Evolutionary conservation across 2,888 invertebrate genomes (phyloP).

Genomic region (Harpalus rufipes): DNA sequence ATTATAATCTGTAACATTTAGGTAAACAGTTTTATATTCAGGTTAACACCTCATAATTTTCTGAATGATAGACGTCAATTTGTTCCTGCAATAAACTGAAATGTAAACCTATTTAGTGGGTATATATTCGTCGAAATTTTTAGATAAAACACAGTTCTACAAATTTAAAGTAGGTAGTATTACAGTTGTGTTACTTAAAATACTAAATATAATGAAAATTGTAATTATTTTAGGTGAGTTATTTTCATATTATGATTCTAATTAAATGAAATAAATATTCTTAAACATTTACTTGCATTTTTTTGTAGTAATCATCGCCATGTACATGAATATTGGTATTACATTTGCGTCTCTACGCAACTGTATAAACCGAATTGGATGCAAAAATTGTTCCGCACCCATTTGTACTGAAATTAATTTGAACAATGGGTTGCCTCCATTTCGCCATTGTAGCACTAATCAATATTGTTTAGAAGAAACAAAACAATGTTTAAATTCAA

Average conservation of each 20-base stretch:
- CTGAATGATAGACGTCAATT: too few relatives aligned
- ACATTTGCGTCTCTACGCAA: background rate
- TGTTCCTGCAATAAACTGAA: background rate
- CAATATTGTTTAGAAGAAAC: constrained; percentile 7
- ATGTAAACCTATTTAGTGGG: background rate
- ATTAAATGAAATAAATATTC: background rate
- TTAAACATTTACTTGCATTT: background rate
- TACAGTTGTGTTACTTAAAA: background rate
- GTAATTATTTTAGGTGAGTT: constrained; percentile 5
- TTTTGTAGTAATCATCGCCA: background rate
- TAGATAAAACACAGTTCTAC: background rate
- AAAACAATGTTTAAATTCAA: background rate
- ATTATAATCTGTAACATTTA: too few relatives aligned
- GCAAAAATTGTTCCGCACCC: constrained; percentile 16
- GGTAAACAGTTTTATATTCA: too few relatives aligned
- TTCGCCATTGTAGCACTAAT: constrained; percentile 8
- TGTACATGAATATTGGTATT: background rate
- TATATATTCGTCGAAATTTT: background rate
- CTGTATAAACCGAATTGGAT: background rate
- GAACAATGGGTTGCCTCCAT: constrained; percentile 2
- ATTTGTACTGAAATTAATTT: background rate
- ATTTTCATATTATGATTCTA: background rate
- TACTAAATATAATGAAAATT: background rate
- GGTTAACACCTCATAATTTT: too few relatives aligned
- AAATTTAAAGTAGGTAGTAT: background rate